A percentile compares a stretch with the other conserved stretches of the same genome.
phyloP scores from a whole-genome alignment of 2,888 invertebrate genomes.

The Cephalotes varians region DNA sequence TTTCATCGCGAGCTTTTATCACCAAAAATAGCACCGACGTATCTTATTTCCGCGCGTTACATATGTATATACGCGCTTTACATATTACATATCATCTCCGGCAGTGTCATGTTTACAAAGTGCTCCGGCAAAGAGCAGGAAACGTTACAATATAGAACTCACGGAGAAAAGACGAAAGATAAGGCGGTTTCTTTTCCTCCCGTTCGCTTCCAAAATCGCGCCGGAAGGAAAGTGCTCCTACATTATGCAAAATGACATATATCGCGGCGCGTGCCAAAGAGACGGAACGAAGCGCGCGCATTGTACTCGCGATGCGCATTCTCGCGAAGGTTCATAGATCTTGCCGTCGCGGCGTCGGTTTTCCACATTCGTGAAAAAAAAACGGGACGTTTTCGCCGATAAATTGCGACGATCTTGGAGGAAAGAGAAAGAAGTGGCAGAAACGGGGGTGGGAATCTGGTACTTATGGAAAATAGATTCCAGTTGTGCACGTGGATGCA shows the following conservation, averaged over 20 bases:
- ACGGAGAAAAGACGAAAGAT: constrained; percentile 43
- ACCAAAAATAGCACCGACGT: constrained; percentile 26
- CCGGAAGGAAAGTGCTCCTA: constrained; percentile 66
- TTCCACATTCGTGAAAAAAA: constrained; percentile 40
- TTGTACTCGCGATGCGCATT: constrained; percentile 27
- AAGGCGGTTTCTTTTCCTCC: not conserved
- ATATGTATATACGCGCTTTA: constrained; percentile 41
- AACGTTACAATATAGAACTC: constrained; percentile 20
- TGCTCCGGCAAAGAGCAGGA: constrained; percentile 44
- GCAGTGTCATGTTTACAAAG: constrained; percentile 49
- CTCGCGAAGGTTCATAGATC: constrained; percentile 46
- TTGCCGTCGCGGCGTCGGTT: constrained; percentile 8
- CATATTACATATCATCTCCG: constrained; percentile 52
- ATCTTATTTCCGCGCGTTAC: constrained; percentile 45
- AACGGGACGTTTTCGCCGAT: constrained; percentile 25
- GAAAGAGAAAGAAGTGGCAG: not conserved
- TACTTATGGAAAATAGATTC: constrained; percentile 66
- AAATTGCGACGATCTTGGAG: constrained; percentile 46
- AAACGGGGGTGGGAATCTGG: not conserved
- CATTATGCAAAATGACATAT: constrained; percentile 58
- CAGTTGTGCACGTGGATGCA: constrained; percentile 21
- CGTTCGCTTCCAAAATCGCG: constrained; percentile 42
- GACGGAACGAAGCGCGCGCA: constrained; percentile 29
- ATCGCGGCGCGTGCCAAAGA: constrained; percentile 47
- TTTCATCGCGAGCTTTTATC: constrained; percentile 11